phyloP scores from a whole-genome alignment of 1,140 invertebrate genomes.

The Nixonia krombeini region DNA sequence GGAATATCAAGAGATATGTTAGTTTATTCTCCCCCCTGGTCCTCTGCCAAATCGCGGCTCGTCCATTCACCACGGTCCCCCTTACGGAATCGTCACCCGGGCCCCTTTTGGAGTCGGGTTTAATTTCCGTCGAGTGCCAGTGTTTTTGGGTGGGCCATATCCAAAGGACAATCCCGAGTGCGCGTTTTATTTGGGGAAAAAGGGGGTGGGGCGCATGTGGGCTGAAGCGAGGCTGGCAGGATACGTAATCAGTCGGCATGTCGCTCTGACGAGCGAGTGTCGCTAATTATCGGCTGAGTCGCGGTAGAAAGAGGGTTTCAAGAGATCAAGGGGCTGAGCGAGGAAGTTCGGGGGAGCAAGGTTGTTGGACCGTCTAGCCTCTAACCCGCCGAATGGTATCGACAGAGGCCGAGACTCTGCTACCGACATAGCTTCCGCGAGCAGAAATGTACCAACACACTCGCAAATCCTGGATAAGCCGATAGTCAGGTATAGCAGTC shows the following conservation, averaged over 20 bases:
- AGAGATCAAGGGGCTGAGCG: constrained; percentile 9
- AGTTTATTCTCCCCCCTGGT: too few relatives aligned
- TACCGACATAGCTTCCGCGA: constrained; percentile 12
- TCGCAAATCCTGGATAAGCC: constrained; percentile 42
- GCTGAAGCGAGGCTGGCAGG: constrained; percentile 44
- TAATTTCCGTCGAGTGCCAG: too few relatives aligned
- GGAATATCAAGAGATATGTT: too few relatives aligned
- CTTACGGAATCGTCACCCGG: too few relatives aligned
- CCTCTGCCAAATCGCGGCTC: too few relatives aligned
- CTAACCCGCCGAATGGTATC: constrained; percentile 49
- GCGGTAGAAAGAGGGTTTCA: constrained; percentile 25
- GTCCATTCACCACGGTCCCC: too few relatives aligned
- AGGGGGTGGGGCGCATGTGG: constrained; percentile 20
- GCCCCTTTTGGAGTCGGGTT: too few relatives aligned
- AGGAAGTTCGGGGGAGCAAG: constrained; percentile 34
- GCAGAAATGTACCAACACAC: constrained; percentile 37
- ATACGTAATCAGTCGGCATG: constrained; percentile 62
- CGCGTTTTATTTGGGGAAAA: constrained; percentile 28
- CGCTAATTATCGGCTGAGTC: constrained; percentile 60
- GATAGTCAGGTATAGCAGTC: constrained; percentile 32
- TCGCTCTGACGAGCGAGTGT: constrained; percentile 60
- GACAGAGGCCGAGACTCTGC: constrained; percentile 43
- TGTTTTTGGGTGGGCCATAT: too few relatives aligned
- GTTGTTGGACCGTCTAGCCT: constrained; percentile 43
- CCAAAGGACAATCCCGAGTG: constrained; percentile 5